Evolutionary conservation across 2,797 vertebrate genomes (phyloP).

Genomic region (Acanthopagrus latus): DNA sequence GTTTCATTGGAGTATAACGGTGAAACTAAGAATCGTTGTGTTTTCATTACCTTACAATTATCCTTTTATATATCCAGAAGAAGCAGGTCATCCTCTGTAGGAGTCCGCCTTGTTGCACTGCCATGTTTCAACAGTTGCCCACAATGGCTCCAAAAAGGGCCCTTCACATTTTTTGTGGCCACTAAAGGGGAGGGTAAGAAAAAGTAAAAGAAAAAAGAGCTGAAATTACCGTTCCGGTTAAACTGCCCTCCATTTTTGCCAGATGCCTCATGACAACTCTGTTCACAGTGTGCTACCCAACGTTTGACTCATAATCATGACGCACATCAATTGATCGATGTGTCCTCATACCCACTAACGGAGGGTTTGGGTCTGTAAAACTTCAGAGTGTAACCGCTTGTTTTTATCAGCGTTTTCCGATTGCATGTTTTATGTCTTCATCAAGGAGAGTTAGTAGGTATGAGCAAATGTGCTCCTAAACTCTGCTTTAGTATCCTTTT

Average conservation of each 20-base stretch:
- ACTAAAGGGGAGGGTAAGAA: too few relatives aligned
- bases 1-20: too few relatives aligned
- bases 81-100: too few relatives aligned
- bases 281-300: neutral
- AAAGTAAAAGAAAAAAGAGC: too few relatives aligned
- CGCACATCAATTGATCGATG: neutral
- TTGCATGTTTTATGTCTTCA: neutral
- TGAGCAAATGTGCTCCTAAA: neutral
- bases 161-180: too few relatives aligned
- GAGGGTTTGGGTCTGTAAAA: neutral
- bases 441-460: neutral
- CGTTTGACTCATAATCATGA: neutral
- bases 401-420: neutral
- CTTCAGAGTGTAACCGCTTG: neutral
- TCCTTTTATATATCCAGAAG: too few relatives aligned
- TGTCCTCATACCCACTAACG: neutral
- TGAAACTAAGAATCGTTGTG: too few relatives aligned
- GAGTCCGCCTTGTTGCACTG: too few relatives aligned
- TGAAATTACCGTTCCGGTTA: neutral
- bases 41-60: too few relatives aligned
- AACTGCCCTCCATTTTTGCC: neutral
- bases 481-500: neutral
- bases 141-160: too few relatives aligned
- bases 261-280: neutral
- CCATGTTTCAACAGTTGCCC: too few relatives aligned